phyloP scores from a whole-genome alignment of 2,113 vertebrate genomes.

The Rattus rattus region DNA sequence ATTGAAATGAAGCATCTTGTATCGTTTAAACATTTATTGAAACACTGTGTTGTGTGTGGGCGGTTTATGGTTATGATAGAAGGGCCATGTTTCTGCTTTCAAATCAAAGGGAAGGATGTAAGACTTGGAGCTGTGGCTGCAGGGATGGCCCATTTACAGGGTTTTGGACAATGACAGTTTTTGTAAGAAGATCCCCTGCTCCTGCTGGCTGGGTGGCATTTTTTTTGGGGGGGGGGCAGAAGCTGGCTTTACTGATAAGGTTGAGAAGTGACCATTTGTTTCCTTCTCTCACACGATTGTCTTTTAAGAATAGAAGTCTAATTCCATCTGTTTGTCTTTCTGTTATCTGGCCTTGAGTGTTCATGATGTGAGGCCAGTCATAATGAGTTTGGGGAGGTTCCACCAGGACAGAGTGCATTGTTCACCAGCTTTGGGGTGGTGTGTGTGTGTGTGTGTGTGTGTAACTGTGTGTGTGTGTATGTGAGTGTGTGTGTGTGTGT shows the following conservation, averaged over 20 bases:
- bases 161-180: conserved; percentile 54
- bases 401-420: background rate
- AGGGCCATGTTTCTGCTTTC: conserved; percentile 82
- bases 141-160: background rate
- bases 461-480: background rate
- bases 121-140: conserved; percentile 55
- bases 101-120: conserved; percentile 82
- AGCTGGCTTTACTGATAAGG: conserved; percentile 37
- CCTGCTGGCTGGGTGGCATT: conserved; percentile 27
- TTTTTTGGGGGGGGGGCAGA: background rate
- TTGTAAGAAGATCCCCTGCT: conserved; percentile 41
- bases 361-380: background rate
- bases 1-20: conserved; percentile 84
- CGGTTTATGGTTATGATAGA: conserved; percentile 81
- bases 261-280: background rate
- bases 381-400: background rate
- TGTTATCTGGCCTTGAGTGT: background rate
- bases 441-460: background rate
- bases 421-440: background rate
- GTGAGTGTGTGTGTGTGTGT: no score
- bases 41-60: conserved; percentile 82
- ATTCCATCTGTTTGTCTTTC: background rate
- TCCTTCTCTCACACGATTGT: background rate
- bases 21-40: conserved; percentile 85
- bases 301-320: conserved; percentile 44